Percentiles rank a stretch among this genome's conserved stretches.
Conservation (phyloP, 2,797 vertebrate species). For the Prionace glauca region DNA sequence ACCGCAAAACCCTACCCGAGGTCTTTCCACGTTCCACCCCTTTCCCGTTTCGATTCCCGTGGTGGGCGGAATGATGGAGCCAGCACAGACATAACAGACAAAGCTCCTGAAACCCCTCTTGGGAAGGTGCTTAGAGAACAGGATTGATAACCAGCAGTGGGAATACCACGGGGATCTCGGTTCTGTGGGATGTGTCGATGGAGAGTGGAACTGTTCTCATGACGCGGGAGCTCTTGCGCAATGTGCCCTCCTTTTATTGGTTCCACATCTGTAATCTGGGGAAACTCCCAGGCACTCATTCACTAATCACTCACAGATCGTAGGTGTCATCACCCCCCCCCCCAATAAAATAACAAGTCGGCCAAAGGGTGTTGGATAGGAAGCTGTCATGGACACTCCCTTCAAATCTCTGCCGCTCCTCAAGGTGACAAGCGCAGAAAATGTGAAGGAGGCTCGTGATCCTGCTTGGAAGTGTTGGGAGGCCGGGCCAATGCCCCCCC, state of each 20-base stretch:
- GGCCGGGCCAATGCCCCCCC: neutral
- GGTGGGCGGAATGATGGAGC: neutral
- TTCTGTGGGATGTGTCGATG: neutral
- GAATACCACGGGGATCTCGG: neutral
- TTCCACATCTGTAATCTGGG: neutral
- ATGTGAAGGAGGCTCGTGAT: neutral
- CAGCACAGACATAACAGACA: neutral
- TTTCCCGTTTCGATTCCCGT: too few species aligned
- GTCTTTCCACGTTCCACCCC: too few species aligned
- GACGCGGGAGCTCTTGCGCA: neutral
- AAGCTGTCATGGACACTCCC: neutral
- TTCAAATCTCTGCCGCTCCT: neutral
- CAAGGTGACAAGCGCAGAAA: neutral
- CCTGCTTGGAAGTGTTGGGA: neutral
- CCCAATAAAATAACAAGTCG: neutral
- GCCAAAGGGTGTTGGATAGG: neutral
- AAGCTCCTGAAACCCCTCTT: neutral
- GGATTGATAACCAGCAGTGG: neutral
- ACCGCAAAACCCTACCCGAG: too few species aligned
- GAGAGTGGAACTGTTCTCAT: neutral
- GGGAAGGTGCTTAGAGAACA: neutral
- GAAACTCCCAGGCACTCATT: neutral
- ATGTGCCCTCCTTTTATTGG: neutral
- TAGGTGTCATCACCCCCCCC: neutral
- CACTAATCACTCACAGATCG: neutral